Conservation (phyloP, 37 sponge, comb jelly and placozoan genomes). For the Axinella damicornis region DNA sequence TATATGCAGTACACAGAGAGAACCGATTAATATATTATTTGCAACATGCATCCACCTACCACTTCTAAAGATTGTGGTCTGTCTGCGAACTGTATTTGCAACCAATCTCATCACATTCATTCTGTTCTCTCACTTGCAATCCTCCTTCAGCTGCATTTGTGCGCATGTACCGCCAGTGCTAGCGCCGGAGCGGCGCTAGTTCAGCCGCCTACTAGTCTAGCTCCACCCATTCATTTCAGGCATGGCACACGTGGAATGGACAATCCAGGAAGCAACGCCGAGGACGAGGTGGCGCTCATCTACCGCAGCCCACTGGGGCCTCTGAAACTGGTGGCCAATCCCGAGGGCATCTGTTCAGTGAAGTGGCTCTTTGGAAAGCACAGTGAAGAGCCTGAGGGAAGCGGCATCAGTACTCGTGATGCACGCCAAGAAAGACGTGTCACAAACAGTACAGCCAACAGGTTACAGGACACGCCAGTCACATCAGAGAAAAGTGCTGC, state of each 20-base stretch:
- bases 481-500: not conserved
- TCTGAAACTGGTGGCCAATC: constrained; percentile 42
- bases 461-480: not conserved
- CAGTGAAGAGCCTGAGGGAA: not conserved
- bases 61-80: not conserved
- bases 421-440: too few relatives aligned
- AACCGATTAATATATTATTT: too few relatives aligned
- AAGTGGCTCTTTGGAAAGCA: constrained; percentile 53
- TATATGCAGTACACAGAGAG: too few relatives aligned
- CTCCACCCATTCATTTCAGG: not conserved
- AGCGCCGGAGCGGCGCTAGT: too few relatives aligned
- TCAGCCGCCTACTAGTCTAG: too few relatives aligned
- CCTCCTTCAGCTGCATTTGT: too few relatives aligned
- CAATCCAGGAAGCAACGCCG: not conserved
- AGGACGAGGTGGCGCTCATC: not conserved
- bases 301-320: constrained; percentile 66
- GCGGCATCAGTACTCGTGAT: too few relatives aligned
- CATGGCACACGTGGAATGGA: not conserved
- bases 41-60: not conserved
- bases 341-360: constrained; percentile 37
- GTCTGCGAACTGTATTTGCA: not conserved
- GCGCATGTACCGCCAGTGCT: too few relatives aligned
- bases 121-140: too few relatives aligned
- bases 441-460: not conserved
- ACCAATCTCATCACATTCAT: not conserved